Base-by-base conservation (phyloP, 2,797 vertebrate genomes). In the Glyptemys insculpta region DNA sequence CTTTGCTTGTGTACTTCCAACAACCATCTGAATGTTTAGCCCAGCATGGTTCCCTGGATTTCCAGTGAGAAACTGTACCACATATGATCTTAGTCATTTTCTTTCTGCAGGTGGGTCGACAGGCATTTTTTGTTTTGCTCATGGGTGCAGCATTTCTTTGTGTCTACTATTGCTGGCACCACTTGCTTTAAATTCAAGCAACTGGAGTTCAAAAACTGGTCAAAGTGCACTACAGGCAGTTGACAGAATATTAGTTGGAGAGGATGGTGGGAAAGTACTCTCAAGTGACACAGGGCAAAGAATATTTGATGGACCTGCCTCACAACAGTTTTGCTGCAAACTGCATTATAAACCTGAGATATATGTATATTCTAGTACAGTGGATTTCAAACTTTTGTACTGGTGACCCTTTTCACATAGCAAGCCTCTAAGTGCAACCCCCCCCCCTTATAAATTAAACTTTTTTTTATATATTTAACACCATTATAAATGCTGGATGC, bases 1-100 rank as follows among this genome's bases (percentile, higher is more conserved):
- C 34, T 18, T 81, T 62, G 49, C 11, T 31, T 86, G 19, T 0
- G 0, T 37, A 15, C 41, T 47, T 1, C 2, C 47, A 79, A 78
- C 29, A 5, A 65, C 18, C n/a, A 27, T 47, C n/a, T 54, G 34
- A 37, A 37, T 65, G 3, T 4, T n/a, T n/a, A 29, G 16, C 44
- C n/a, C 25, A 41, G 19, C 3, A 62, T 0, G 1, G 44, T 12
- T 81, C 14, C 87, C 29, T 29, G 57, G 25, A 47, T 85, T 3
- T 25, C 29, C 41, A 29, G 15, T 34, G 62, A 34, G 65, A 72
- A 92, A 76, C 3, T 10, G n/a, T 41, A 41, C n/a, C 7, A 52
- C 44, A 15, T 10, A 84, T 31, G 49, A 27, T 83, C 37, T 68
- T 21, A 34, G 49, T 68, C 50, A 37, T 31, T 52, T 56, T 78